Evolutionary conservation across 2,113 vertebrate species (phyloP), one percentile per base, ranked within the genome.

Genomic region (Tichodroma muraria): DNA sequence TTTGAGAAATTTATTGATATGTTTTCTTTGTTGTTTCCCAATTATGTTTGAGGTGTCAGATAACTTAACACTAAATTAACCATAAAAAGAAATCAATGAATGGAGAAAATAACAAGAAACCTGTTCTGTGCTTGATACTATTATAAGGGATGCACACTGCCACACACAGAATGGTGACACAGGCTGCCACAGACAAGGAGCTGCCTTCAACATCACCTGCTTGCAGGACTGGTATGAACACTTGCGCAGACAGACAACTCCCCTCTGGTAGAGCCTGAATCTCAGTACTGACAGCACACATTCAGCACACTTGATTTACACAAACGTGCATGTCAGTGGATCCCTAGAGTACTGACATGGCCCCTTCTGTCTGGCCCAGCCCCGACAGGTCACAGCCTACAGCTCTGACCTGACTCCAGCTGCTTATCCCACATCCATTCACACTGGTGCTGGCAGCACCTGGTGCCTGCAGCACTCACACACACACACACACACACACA

Each of bases 271-370:
- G 45, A 52, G 38, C 6, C 30, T 69, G 49, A 37, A 37, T 57
- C 11, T 64, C 17, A 6, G 44, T 50, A 2, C 4, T n/a, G 33
- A 54, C 25, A 59, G 30, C 59, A 45, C 44, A 37, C 7, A 22
- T 24, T 24, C 49, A 37, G 9, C 10, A 23, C 16, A 13, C 13
- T 49, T 3, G 2, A 9, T 60, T 81, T 42, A 24, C 5, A 28
- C 23, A 35, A 4, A 24, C 0, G 2, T 1, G 3, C 30, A 11
- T 23, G 19, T 56, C 9, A 60, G 28, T 1, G 8, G 13, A 47
- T 52, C 13, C 19, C 22, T 24, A 0, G 1, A 75, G 9, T 10
- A 20, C 35, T 8, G 1, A 6, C 16, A 37, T 11, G 50, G 40
- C 14, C 23, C 30, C 8, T 15, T 11, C 54, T 47, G 7, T 35